phyloP scores from a whole-genome alignment of 2,797 vertebrate species.

The Choloepus didactylus region DNA sequence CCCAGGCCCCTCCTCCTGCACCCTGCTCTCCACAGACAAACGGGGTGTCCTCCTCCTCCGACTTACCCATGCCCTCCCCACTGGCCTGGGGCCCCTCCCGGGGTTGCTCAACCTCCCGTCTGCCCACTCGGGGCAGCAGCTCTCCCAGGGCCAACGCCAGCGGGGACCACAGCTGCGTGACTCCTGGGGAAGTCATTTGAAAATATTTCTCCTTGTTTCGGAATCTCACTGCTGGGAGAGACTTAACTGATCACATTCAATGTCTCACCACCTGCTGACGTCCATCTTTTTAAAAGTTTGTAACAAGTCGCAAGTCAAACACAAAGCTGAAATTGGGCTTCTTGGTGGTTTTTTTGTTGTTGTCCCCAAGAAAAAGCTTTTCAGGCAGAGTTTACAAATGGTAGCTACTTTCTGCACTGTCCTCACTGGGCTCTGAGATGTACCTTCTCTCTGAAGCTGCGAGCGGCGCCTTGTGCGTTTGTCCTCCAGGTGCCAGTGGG shows the following conservation, averaged over 20 bases:
- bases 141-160: background rate
- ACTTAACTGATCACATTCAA: no score
- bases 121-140: background rate
- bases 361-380: background rate
- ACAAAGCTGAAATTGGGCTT: background rate
- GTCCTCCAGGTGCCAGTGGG: conserved; percentile 5
- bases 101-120: background rate
- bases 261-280: rapidly evolving
- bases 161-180: background rate
- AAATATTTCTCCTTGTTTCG: background rate
- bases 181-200: background rate
- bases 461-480: background rate
- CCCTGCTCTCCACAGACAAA: background rate
- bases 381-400: background rate
- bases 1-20: background rate
- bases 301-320: background rate
- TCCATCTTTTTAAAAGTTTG: background rate
- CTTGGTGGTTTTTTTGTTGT: background rate
- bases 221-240: background rate
- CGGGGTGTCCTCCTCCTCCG: background rate
- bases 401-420: background rate
- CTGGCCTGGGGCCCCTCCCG: background rate
- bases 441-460: background rate
- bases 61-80: rapidly evolving
- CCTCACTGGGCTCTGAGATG: background rate